These are phyloP conservation scores for Zoroaster sp. DNA, from an alignment of 53 echinoderm and acorn worm species.

Conservation along the genomic window DNA sequence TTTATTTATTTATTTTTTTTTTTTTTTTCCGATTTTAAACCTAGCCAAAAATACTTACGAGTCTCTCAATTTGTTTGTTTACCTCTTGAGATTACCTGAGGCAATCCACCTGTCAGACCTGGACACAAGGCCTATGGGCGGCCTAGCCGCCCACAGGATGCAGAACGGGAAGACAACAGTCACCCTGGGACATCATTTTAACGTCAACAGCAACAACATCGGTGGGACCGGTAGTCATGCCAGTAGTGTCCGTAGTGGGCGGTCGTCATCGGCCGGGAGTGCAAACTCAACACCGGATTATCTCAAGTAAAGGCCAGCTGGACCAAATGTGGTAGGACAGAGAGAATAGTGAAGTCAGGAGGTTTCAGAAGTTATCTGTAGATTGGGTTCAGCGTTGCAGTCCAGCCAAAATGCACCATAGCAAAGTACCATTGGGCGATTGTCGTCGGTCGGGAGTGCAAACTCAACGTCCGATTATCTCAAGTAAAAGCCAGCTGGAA, in stretches of 20 bases:
- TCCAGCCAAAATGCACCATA: too few relatives aligned
- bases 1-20: too few relatives aligned
- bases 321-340: neutral
- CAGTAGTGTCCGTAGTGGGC: constrained; percentile 16
- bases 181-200: constrained; percentile 1
- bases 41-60: too few relatives aligned
- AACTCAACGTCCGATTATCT: too few relatives aligned
- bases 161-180: neutral
- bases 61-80: too few relatives aligned
- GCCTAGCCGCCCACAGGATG: neutral
- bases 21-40: too few relatives aligned
- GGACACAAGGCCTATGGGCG: neutral
- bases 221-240: neutral
- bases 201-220: neutral
- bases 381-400: too few relatives aligned
- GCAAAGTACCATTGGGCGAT: too few relatives aligned
- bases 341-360: too few relatives aligned
- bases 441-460: too few relatives aligned
- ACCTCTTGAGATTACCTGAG: constrained; percentile 8
- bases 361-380: too few relatives aligned
- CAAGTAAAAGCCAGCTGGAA: too few relatives aligned
- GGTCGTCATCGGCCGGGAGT: constrained; percentile 44
- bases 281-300: constrained; percentile 45
- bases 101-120: constrained; percentile 22
- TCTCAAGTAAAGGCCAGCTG: neutral